phyloP scores from a whole-genome alignment of 2,797 vertebrate species.

The Aulostomus chinensis region DNA sequence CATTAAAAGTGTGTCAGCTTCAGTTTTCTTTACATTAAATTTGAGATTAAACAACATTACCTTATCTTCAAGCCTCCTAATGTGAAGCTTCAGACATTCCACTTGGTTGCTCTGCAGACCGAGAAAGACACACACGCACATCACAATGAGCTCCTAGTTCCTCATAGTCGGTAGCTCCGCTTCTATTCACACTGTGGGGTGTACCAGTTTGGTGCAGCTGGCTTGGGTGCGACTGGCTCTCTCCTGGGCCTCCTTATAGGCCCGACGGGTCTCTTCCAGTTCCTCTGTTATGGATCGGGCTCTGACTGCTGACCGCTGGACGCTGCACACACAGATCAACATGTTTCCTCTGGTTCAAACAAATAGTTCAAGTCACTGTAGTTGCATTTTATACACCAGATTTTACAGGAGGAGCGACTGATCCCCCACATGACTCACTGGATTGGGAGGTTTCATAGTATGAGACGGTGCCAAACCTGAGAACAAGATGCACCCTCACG shows the following conservation, averaged over 20 bases:
- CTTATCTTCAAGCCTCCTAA: constrained; percentile 76
- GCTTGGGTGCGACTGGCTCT: constrained; percentile 56
- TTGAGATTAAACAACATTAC: too few species aligned
- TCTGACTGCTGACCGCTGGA: constrained; percentile 70
- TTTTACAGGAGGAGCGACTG: too few species aligned
- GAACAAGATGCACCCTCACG: too few species aligned
- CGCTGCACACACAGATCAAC: constrained; percentile 37
- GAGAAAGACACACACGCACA: constrained; percentile 3
- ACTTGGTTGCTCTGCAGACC: constrained; percentile 70
- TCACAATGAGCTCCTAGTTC: too few species aligned
- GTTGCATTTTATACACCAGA: too few species aligned
- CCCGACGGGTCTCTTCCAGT: constrained; percentile 72
- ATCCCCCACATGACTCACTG: too few species aligned
- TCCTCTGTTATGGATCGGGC: constrained; percentile 71
- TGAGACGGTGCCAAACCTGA: too few species aligned
- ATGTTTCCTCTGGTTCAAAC: too few species aligned
- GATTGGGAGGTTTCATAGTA: too few species aligned
- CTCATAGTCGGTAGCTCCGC: background rate
- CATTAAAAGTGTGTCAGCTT: too few species aligned
- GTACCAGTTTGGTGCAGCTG: constrained; percentile 74
- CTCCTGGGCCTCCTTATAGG: constrained; percentile 74
- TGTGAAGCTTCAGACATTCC: constrained; percentile 71
- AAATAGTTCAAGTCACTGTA: too few species aligned
- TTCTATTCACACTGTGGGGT: background rate
- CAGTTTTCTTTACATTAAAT: too few species aligned